Evolutionary conservation across 2,888 invertebrate species (phyloP).

Genomic region (Malachius bipustulatus): DNA sequence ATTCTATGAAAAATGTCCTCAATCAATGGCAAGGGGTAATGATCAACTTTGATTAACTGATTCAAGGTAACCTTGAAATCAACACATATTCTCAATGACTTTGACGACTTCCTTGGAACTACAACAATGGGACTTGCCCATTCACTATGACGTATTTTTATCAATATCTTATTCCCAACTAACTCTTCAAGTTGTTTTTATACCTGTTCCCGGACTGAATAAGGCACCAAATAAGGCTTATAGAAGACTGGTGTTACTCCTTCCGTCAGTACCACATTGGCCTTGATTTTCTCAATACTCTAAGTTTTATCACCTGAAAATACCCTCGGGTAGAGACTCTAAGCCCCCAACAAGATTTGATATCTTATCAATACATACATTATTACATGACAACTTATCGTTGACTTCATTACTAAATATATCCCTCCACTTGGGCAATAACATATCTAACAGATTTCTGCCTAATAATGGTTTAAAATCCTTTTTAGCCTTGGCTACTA

Average conservation of each 20-base stretch:
- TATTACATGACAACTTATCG: conserved; percentile 6
- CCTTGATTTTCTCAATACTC: conserved; percentile 11
- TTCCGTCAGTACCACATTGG: conserved; percentile 12
- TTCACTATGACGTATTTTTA: conserved; percentile 17
- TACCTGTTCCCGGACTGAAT: conserved; percentile 17
- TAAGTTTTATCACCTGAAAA: conserved; percentile 7
- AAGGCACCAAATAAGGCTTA: conserved; percentile 20
- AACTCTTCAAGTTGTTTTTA: conserved; percentile 19
- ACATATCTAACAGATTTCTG: conserved; percentile 14
- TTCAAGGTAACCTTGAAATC: conserved; percentile 26
- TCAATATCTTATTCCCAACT: conserved; percentile 15
- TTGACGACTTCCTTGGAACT: conserved; percentile 21
- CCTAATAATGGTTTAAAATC: conserved; percentile 14
- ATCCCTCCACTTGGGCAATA: conserved; percentile 11
- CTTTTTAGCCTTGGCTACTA: conserved; percentile 9
- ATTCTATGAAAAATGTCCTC: conserved; percentile 25
- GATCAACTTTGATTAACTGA: conserved; percentile 19
- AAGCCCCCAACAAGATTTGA: background rate
- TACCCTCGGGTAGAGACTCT: background rate
- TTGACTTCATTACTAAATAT: background rate
- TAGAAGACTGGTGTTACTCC: conserved; percentile 17
- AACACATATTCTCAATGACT: conserved; percentile 22
- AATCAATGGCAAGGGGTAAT: conserved; percentile 25
- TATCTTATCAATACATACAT: too few relatives aligned
- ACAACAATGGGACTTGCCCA: conserved; percentile 26